A percentile compares a stretch with the other conserved stretches of the same genome.
Evolutionary conservation across 1,140 invertebrate species (phyloP).

Genomic region (Cydia strobilella): DNA sequence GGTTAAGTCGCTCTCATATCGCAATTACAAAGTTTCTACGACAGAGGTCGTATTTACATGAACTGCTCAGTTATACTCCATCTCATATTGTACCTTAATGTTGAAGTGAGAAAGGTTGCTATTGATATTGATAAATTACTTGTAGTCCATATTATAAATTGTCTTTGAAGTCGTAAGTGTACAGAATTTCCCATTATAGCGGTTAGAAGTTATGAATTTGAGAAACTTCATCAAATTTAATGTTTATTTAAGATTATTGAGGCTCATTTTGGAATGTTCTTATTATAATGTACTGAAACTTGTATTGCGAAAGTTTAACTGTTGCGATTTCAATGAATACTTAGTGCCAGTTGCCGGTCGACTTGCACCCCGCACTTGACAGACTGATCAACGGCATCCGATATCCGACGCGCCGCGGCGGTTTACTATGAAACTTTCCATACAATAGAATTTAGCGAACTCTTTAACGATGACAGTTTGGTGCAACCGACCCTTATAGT

Average conservation of each 20-base stretch:
- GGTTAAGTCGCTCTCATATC: not conserved
- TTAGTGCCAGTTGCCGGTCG: no score
- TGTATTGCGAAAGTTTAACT: not conserved
- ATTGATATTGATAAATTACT: not conserved
- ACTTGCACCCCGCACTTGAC: no score
- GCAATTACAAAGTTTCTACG: not conserved
- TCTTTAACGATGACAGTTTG: no score
- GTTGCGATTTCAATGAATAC: not conserved
- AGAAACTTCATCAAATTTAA: constrained; percentile 24
- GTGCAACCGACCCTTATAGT: no score
- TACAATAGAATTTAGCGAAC: no score
- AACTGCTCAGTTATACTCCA: not conserved
- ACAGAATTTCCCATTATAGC: constrained; percentile 23
- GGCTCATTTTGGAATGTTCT: not conserved
- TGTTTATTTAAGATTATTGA: constrained; percentile 15
- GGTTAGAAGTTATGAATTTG: not conserved
- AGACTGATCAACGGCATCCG: no score
- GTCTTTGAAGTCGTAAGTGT: constrained; percentile 15
- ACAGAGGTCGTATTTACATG: not conserved
- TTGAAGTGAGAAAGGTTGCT: not conserved
- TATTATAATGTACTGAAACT: not conserved
- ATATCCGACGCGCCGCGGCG: no score
- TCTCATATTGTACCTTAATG: not conserved
- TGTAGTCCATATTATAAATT: not conserved
- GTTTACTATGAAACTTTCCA: no score